Evolutionary conservation across 2,797 vertebrate genomes (phyloP).

Genomic region (Gallinago nigripennis): DNA sequence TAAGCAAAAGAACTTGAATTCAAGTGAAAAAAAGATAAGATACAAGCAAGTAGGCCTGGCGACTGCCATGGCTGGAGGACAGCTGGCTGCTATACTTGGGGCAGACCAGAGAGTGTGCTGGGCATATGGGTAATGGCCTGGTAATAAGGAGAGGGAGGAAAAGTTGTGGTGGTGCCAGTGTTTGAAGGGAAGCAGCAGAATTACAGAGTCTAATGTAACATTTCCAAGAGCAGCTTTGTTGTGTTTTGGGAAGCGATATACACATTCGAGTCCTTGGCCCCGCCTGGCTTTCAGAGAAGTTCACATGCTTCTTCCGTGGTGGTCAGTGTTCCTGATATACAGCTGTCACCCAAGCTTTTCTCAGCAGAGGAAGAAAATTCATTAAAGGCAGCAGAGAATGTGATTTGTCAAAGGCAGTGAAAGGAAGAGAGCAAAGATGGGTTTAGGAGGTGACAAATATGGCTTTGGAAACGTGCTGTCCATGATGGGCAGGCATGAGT

Average conservation of each 20-base stretch:
- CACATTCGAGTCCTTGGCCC: neutral
- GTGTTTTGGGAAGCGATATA: neutral
- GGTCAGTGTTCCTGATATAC: neutral
- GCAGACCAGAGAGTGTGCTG: neutral
- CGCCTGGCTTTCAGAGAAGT: neutral
- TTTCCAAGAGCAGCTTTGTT: neutral
- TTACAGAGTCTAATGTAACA: neutral
- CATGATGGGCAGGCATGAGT: rapidly evolving
- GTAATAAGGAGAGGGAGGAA: neutral
- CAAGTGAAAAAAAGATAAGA: neutral
- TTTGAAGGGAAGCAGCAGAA: neutral
- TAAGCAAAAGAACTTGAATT: neutral
- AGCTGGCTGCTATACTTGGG: neutral
- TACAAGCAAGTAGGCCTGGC: neutral
- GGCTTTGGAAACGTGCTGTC: neutral
- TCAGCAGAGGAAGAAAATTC: neutral
- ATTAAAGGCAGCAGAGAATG: neutral
- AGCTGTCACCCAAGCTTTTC: neutral
- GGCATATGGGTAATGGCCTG: neutral
- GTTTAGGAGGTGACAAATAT: neutral
- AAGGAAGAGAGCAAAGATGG: neutral
- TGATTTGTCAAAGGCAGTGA: neutral
- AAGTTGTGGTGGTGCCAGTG: neutral
- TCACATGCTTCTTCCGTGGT: neutral
- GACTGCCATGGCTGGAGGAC: neutral